Conservation (phyloP, 2,888 invertebrate species). For the Lottia scabra region DNA sequence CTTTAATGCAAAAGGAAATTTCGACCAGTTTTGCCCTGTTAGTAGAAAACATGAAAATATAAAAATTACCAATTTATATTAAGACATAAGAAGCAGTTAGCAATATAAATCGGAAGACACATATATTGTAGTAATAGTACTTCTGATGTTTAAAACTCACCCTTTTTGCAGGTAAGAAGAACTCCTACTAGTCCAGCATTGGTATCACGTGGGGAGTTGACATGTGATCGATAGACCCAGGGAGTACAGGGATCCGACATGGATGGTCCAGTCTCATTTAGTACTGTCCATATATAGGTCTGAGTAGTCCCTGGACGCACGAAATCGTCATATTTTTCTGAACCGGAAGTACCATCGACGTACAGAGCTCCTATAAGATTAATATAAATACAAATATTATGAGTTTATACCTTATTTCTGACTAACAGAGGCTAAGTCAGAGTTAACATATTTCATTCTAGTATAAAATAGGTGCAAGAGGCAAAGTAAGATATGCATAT, state of each 20-base stretch:
- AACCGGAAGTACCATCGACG: constrained; percentile 36
- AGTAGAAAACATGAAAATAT: too few species aligned
- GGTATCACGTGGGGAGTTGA: constrained; percentile 39
- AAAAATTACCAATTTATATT: too few species aligned
- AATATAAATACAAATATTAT: neutral
- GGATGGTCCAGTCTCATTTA: constrained; percentile 36
- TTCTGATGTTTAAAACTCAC: constrained; percentile 7
- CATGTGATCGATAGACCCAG: constrained; percentile 52
- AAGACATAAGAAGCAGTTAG: too few species aligned
- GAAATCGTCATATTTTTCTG: constrained; percentile 36
- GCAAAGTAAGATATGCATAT: too few species aligned
- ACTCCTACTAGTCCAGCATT: constrained; percentile 43
- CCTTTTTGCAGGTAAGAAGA: constrained; percentile 31
- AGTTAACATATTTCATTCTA: too few species aligned
- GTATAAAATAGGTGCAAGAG: too few species aligned
- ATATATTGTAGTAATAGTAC: too few species aligned
- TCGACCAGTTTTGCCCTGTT: too few species aligned
- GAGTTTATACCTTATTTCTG: too few species aligned
- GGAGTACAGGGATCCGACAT: constrained; percentile 43
- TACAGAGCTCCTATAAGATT: constrained; percentile 39
- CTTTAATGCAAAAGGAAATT: too few species aligned
- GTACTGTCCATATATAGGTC: constrained; percentile 38
- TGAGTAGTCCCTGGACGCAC: constrained; percentile 32
- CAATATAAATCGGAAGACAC: too few species aligned
- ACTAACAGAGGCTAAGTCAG: too few species aligned